Evolutionary conservation across 2,113 vertebrate genomes (phyloP).

Genomic region (Neomonachus schauinslandi): DNA sequence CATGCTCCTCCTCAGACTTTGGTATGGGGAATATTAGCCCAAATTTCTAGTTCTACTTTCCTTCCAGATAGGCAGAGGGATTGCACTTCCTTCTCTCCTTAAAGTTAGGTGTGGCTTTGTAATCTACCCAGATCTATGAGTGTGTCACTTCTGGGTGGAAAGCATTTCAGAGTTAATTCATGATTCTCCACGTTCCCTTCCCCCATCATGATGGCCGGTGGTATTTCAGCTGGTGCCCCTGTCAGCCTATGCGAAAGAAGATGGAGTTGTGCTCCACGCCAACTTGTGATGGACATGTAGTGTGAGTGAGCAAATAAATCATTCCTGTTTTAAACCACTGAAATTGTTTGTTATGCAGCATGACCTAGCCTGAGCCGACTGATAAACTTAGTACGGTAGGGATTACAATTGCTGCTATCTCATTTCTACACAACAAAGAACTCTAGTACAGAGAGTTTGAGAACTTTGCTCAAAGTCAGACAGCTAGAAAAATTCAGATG

Average conservation of each 20-base stretch:
- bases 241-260: neutral
- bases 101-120: neutral
- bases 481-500: neutral
- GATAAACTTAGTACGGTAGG: neutral
- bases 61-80: neutral
- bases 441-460: neutral
- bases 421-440: neutral
- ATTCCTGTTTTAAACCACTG: neutral
- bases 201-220: neutral
- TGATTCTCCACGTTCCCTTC: neutral
- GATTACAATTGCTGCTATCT: neutral
- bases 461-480: neutral
- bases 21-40: neutral
- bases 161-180: conserved; percentile 11
- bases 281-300: neutral
- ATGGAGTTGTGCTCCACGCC: neutral
- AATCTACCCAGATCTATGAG: neutral
- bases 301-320: neutral
- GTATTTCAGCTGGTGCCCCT: neutral
- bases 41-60: neutral
- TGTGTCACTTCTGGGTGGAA: neutral
- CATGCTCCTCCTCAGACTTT: neutral
- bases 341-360: conserved; percentile 11
- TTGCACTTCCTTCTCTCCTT: neutral
- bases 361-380: neutral